Base-by-base conservation (phyloP, 2,888 invertebrate genomes). In the Mermis nigrescens region DNA sequence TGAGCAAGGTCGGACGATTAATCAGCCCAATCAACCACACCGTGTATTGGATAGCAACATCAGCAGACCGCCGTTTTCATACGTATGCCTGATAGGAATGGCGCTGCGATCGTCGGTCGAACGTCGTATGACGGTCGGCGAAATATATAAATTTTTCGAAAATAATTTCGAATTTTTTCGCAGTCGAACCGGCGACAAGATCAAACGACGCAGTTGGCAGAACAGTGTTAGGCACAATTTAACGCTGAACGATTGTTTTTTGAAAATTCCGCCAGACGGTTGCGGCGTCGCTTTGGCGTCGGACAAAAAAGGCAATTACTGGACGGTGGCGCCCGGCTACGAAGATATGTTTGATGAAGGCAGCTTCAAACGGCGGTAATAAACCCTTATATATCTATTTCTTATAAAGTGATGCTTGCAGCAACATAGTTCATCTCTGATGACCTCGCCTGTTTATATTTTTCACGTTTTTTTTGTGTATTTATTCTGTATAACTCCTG, bases 301-400 rank as follows among this genome's bases (percentile, higher is more conserved):
- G 19, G 38, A 38, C 7, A 38, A 38, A 19, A 91, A 90, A 69
- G 85, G 85, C 0, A 87, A 86, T 71, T 88, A 91, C 68, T 94
- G 94, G 94, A 92, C 91, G 1, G 75, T 95, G 63, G 94, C 94
- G 74, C 98, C 98, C 0, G 78, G 89, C 64, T 90, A 91, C 4
- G 94, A 98, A 73, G 94, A 95, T 71, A 98, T 99, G 98, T 98
- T 98, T 73, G 98, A 98, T 72, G 98, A 98, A 73, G 98, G 98
- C 0, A 90, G 89, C 69, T 98, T 98, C 72, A 77, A 99, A 63
- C 77, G 98, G 45, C 7, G 38, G 38, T 27, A 28, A 31, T 1
- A 2, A 22, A n/a, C n/a, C n/a, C n/a, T n/a, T n/a, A n/a, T n/a
- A n/a, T n/a, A n/a, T n/a, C n/a, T n/a, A n/a, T n/a, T n/a, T n/a